phyloP scores from a whole-genome alignment of 1,140 invertebrate species.

The Hyphantria cunea region DNA sequence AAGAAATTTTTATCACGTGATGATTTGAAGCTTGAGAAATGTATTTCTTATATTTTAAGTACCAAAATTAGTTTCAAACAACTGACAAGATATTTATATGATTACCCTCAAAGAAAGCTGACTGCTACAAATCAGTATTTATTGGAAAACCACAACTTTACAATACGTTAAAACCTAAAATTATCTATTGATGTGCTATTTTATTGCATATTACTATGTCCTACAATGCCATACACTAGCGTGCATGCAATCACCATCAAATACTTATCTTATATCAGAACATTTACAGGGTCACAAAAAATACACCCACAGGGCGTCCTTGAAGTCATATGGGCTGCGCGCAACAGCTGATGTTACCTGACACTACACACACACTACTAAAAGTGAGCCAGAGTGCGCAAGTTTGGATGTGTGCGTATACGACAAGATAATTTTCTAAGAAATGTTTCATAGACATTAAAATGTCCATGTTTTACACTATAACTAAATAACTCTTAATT shows the following conservation, averaged over 20 bases:
- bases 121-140: too few relatives aligned
- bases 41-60: too few relatives aligned
- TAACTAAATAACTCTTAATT: neutral
- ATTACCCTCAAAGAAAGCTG: too few relatives aligned
- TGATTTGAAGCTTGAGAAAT: too few relatives aligned
- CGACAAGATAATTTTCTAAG: conserved; percentile 17
- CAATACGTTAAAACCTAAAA: too few relatives aligned
- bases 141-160: too few relatives aligned
- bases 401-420: neutral
- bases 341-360: conserved; percentile 74
- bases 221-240: neutral
- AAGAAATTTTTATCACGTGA: too few relatives aligned
- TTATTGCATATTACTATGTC: neutral
- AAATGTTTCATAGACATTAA: conserved; percentile 7
- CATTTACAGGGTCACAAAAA: conserved; percentile 24
- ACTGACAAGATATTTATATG: too few relatives aligned
- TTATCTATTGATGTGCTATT: too few relatives aligned
- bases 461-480: neutral
- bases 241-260: conserved; percentile 13
- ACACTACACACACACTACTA: conserved; percentile 34
- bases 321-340: conserved; percentile 69
- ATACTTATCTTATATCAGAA: conserved; percentile 8
- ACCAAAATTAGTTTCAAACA: too few relatives aligned
- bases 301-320: conserved; percentile 51
- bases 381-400: neutral